Evolutionary conservation across 2,113 vertebrate species (phyloP).

Genomic region (Vulpes ferrilata): DNA sequence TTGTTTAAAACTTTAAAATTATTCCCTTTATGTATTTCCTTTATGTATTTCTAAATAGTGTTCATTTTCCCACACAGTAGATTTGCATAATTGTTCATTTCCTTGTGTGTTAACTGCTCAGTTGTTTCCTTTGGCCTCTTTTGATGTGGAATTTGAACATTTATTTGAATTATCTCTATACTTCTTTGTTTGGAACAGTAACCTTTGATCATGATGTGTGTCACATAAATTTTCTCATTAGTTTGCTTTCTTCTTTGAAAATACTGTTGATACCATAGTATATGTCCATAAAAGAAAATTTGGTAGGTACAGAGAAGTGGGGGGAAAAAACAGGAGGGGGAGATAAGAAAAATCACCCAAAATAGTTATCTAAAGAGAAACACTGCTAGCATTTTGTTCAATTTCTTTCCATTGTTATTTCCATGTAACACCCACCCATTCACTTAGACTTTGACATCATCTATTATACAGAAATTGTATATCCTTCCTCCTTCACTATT

Average conservation of each 20-base stretch:
- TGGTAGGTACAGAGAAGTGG: not conserved
- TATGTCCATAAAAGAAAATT: not conserved
- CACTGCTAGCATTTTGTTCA: not conserved
- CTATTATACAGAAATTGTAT: not conserved
- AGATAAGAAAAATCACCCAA: not conserved
- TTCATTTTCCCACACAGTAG: not conserved
- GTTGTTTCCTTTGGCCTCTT: not conserved
- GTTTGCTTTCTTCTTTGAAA: conserved; percentile 49
- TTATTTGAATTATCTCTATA: not conserved
- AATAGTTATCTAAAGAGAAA: conserved; percentile 38
- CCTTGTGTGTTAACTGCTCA: not conserved
- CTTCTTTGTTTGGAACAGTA: not conserved
- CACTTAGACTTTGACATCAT: not conserved
- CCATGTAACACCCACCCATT: not conserved
- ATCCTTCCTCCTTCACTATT: not conserved
- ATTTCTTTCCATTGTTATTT: not conserved
- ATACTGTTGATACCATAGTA: not conserved
- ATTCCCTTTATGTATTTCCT: not conserved
- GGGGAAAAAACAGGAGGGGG: not conserved
- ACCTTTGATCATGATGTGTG: not conserved
- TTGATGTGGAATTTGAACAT: not conserved
- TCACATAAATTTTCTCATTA: not conserved
- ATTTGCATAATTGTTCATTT: not conserved
- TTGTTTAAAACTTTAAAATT: not conserved
- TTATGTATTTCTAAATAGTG: not conserved